Percentiles rank a stretch among this genome's conserved stretches.
phyloP scores from a whole-genome alignment of 30 jellyfish, hydroid and myxozoan genomes.

The Mastigias papua region DNA sequence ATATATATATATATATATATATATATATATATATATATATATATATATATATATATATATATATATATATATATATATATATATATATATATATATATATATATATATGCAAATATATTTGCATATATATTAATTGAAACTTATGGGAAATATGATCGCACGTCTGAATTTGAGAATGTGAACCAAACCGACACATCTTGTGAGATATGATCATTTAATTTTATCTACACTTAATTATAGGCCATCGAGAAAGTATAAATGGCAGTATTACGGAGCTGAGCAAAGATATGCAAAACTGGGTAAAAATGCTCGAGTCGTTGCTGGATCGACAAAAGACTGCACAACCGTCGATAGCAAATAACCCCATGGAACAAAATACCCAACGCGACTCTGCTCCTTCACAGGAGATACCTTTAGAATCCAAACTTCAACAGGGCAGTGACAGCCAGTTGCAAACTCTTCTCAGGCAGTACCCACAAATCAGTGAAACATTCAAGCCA shows the following conservation, averaged over 20 bases:
- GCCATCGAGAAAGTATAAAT: slow-evolving; percentile 4
- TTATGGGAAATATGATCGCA: no score
- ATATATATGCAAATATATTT: no score
- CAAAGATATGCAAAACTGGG: slow-evolving; percentile 74
- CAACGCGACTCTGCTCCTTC: slow-evolving; percentile 63
- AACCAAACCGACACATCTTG: no score
- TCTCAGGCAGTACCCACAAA: slow-evolving; percentile 59
- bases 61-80: no score
- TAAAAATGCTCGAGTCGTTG: slow-evolving; percentile 67
- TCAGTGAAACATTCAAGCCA: slow-evolving; percentile 67
- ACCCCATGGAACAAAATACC: slow-evolving; percentile 17
- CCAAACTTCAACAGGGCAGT: slow-evolving; percentile 29
- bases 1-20: no score
- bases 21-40: no score
- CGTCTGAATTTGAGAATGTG: no score
- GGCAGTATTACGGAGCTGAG: slow-evolving; percentile 54
- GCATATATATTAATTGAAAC: no score
- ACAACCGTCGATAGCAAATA: slow-evolving; percentile 50
- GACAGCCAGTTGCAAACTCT: slow-evolving; percentile 24
- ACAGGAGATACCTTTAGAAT: slow-evolving; percentile 51
- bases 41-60: no score
- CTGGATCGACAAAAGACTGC: slow-evolving; percentile 36
- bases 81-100: no score
- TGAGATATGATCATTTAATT: background rate
- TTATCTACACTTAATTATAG: slow-evolving; percentile 3